Evolutionary conservation across 2,797 vertebrate species (phyloP).

Genomic region (Delichon dasypus): DNA sequence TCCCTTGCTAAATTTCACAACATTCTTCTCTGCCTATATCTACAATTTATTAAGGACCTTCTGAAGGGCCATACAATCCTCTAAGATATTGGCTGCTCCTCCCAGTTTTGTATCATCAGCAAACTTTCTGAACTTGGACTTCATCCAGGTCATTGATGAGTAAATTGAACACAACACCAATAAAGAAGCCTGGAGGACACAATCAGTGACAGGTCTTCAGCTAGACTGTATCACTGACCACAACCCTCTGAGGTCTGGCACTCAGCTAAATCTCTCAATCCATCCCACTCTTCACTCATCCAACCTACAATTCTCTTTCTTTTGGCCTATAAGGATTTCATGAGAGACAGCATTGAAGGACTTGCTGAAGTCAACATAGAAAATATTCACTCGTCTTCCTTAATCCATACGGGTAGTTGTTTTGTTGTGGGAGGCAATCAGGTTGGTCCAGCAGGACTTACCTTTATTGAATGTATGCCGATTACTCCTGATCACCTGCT

Average conservation of each 20-base stretch:
- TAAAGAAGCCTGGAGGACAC: not conserved
- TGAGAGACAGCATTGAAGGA: not conserved
- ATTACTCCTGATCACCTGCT: not conserved
- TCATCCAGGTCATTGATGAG: not conserved
- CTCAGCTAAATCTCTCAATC: not conserved
- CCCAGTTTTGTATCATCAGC: not conserved
- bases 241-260: not conserved
- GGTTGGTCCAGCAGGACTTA: not conserved
- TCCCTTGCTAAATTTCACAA: not conserved
- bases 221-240: not conserved
- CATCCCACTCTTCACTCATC: not conserved
- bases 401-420: not conserved
- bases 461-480: not conserved
- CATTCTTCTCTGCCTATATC: not conserved
- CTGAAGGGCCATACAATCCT: not conserved
- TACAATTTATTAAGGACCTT: not conserved
- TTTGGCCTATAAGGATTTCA: not conserved
- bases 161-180: not conserved
- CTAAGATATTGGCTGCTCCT: not conserved
- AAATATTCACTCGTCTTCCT: not conserved
- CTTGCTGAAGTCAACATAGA: not conserved
- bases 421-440: not conserved
- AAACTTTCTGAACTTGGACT: not conserved
- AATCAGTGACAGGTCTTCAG: not conserved
- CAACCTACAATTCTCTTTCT: too few species aligned